Evolutionary conservation across 2,797 vertebrate species (phyloP).

Genomic region (Cacajao melanocephalus): DNA sequence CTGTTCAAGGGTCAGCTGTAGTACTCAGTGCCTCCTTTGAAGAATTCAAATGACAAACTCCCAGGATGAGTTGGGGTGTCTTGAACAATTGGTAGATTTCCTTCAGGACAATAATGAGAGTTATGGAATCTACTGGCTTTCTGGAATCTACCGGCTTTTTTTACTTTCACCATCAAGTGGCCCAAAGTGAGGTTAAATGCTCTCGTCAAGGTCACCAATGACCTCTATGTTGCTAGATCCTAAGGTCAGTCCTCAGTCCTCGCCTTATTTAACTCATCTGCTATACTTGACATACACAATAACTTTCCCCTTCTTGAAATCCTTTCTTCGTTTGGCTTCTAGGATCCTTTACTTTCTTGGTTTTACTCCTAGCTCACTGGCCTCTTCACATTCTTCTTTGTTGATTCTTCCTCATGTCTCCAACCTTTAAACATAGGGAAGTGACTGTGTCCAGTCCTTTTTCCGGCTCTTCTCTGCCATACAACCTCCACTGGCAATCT

Average conservation of each 20-base stretch:
- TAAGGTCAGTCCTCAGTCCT: neutral
- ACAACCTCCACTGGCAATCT: neutral
- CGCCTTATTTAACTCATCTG: neutral
- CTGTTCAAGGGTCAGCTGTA: neutral
- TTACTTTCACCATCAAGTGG: neutral
- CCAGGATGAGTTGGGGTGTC: neutral
- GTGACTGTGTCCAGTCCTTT: neutral
- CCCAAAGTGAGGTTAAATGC: neutral
- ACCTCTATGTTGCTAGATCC: neutral
- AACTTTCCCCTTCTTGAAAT: neutral
- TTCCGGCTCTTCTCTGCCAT: neutral
- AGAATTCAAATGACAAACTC: neutral
- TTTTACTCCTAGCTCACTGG: neutral
- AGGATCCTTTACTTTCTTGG: neutral
- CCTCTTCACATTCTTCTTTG: neutral
- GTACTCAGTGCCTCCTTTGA: neutral
- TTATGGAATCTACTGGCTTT: neutral
- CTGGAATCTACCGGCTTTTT: neutral
- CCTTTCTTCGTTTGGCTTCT: neutral
- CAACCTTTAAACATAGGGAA: neutral
- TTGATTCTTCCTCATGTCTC: neutral
- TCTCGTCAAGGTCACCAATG: neutral
- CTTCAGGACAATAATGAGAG: neutral
- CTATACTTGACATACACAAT: neutral
- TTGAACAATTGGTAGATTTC: neutral